A percentile compares a stretch with the other conserved stretches of the same genome.
phyloP scores from a whole-genome alignment of 2,113 vertebrate species.

The Oreochromis aureus region DNA sequence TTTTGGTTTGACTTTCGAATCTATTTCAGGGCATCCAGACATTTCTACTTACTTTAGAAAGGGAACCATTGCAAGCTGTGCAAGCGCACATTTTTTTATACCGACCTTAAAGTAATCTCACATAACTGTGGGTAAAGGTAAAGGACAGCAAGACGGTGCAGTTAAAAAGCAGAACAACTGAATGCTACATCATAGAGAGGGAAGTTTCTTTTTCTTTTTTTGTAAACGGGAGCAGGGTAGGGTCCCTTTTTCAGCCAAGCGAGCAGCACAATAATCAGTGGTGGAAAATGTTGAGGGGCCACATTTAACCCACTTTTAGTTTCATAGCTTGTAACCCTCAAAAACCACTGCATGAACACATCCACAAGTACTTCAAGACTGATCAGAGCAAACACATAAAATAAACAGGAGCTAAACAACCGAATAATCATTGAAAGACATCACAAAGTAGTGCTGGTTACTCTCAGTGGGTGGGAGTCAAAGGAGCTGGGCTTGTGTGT shows the following conservation, averaged over 20 bases:
- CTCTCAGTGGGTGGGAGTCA: neutral
- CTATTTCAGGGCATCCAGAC: neutral
- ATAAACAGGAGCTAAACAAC: neutral
- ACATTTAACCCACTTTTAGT: constrained; percentile 21
- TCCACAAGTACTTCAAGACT: neutral
- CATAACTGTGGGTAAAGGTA: neutral
- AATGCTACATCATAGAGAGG: neutral
- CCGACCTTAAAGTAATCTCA: neutral
- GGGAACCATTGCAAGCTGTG: neutral
- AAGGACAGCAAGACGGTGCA: neutral
- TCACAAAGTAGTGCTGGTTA: neutral
- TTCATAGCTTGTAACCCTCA: neutral
- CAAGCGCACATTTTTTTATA: neutral
- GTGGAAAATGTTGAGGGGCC: neutral
- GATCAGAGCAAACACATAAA: neutral
- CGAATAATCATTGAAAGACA: neutral
- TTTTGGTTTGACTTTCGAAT: neutral
- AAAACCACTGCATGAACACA: neutral
- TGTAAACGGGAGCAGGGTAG: neutral
- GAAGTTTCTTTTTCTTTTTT: neutral
- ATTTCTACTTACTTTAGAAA: neutral
- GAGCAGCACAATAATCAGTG: neutral
- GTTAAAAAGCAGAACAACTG: constrained; percentile 29
- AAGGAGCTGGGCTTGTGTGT: neutral
- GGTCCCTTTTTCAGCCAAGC: neutral